A percentile compares a stretch with the other conserved stretches of the same genome.
phyloP scores from a whole-genome alignment of 2,888 invertebrate species.

The Chrysotoxum bicinctum region DNA sequence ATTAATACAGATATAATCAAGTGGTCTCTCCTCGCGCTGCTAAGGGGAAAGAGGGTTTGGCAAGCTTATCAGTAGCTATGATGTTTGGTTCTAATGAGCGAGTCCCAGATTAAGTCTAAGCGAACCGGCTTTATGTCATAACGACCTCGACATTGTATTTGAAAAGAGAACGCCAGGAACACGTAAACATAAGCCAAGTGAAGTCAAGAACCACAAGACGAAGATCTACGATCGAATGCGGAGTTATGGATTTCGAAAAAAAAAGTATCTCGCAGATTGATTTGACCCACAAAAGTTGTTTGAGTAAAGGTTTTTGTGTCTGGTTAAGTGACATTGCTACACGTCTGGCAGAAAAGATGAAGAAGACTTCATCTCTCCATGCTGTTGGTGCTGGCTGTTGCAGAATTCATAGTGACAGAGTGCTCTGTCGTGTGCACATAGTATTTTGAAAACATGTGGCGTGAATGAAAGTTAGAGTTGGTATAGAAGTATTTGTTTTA shows the following conservation, averaged over 20 bases:
- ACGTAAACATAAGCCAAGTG: constrained; percentile 1
- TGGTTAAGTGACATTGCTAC: constrained; percentile 57
- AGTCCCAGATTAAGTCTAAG: constrained; percentile 13
- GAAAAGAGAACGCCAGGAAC: constrained; percentile 28
- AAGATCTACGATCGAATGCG: constrained; percentile 4
- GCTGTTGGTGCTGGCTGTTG: not conserved
- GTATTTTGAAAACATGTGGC: constrained; percentile 6
- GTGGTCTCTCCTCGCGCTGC: constrained; percentile 3
- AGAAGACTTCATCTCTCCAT: constrained; percentile 16
- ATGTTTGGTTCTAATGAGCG: constrained; percentile 16
- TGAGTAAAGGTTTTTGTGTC: constrained; percentile 37
- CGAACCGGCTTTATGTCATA: constrained; percentile 56
- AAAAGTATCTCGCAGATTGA: constrained; percentile 48
- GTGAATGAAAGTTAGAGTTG: constrained; percentile 47
- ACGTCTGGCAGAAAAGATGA: constrained; percentile 22
- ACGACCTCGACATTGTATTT: constrained; percentile 55
- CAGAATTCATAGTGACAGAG: not conserved
- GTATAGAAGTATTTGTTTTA: constrained; percentile 16
- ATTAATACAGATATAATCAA: constrained; percentile 31
- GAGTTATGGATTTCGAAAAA: constrained; percentile 46
- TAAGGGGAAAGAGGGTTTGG: constrained; percentile 8
- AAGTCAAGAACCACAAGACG: not conserved
- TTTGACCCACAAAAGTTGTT: constrained; percentile 56
- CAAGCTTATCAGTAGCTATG: constrained; percentile 29
- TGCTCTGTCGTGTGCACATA: not conserved